Conservation (phyloP, 2,888 invertebrate genomes). For the Lycia hirtaria region DNA sequence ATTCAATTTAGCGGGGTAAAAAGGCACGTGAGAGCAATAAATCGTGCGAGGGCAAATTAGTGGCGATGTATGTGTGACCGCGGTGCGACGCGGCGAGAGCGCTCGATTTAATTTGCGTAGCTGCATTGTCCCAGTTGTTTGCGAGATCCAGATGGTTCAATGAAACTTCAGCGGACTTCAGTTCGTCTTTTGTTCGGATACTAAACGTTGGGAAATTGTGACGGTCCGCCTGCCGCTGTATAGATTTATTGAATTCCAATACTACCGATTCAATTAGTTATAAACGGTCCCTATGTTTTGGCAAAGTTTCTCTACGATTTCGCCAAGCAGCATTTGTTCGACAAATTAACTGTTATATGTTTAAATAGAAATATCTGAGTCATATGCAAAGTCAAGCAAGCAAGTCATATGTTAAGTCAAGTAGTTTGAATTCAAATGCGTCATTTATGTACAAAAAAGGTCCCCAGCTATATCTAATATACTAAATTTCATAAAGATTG, state of each 20-base stretch:
- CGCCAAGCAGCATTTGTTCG: slow-evolving; percentile 12
- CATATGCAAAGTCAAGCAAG: too few species aligned
- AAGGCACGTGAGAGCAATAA: slow-evolving; percentile 62
- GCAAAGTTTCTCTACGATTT: slow-evolving; percentile 25
- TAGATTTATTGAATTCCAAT: slow-evolving; percentile 59
- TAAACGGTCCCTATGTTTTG: slow-evolving; percentile 28
- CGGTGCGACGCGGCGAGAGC: slow-evolving; percentile 47
- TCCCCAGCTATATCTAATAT: too few species aligned
- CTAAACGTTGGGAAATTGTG: slow-evolving; percentile 53
- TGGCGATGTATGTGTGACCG: slow-evolving; percentile 65
- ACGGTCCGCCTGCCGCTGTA: slow-evolving; percentile 41
- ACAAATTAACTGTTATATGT: background rate
- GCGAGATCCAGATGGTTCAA: slow-evolving; percentile 56
- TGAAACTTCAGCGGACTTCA: slow-evolving; percentile 51
- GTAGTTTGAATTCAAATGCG: too few species aligned
- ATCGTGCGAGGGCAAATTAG: slow-evolving; percentile 67
- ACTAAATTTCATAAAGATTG: too few species aligned
- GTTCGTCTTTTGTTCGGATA: slow-evolving; percentile 61
- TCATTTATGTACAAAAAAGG: too few species aligned
- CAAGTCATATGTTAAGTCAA: too few species aligned
- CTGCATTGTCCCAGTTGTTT: slow-evolving; percentile 68
- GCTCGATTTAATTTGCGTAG: slow-evolving; percentile 66
- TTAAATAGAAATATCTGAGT: too few species aligned
- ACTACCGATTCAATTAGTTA: slow-evolving; percentile 38
- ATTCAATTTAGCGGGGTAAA: slow-evolving; percentile 59